A percentile compares a stretch with the other conserved stretches of the same genome.
Conservation (phyloP, 2,888 invertebrate genomes). For the Pristionchus japonicus region DNA sequence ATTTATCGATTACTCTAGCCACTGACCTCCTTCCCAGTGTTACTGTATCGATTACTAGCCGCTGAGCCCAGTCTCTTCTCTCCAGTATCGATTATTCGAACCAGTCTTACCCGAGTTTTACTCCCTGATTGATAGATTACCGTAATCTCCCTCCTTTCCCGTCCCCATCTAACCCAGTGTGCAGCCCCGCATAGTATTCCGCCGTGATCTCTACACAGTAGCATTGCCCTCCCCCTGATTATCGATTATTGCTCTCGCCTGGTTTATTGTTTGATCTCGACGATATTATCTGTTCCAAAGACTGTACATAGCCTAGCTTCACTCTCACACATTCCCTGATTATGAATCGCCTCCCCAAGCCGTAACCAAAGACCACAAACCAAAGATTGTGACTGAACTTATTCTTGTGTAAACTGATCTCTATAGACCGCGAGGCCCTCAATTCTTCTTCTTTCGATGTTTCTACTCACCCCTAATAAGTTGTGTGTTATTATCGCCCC, state of each 20-base stretch:
- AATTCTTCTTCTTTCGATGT: slow-evolving; percentile 9
- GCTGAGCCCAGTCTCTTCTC: not conserved
- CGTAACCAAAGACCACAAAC: not conserved
- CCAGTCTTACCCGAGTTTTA: not conserved
- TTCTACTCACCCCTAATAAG: slow-evolving; percentile 24
- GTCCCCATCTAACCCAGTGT: not conserved
- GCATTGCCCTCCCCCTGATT: not conserved
- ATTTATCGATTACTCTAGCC: not conserved
- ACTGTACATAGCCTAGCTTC: slow-evolving; percentile 3
- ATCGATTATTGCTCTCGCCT: not conserved
- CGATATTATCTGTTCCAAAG: not conserved
- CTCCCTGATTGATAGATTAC: too few species aligned
- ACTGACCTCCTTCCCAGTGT: not conserved
- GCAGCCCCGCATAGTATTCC: not conserved
- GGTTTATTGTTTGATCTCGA: too few species aligned
- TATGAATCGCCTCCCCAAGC: too few species aligned
- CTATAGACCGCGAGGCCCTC: not conserved
- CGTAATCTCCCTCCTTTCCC: not conserved
- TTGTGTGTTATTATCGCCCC: not conserved
- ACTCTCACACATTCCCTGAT: too few species aligned
- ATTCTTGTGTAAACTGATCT: not conserved
- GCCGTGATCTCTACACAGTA: not conserved
- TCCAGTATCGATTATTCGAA: not conserved
- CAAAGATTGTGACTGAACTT: not conserved
- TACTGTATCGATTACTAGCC: not conserved